Conservation (phyloP, 2,113 vertebrate genomes). For the Oncorhynchus tshawytscha region DNA sequence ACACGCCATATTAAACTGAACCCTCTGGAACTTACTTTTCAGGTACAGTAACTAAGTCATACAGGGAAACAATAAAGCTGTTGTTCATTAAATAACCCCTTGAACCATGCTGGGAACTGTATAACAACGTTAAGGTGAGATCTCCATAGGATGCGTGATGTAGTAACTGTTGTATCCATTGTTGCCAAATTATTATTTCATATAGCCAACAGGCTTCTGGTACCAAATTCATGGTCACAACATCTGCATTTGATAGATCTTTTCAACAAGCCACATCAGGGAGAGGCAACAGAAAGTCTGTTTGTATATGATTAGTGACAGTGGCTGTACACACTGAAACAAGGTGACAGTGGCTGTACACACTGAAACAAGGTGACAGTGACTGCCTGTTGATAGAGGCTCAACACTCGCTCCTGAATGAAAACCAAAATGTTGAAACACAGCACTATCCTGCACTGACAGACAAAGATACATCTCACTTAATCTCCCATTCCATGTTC, state of each 20-base stretch:
- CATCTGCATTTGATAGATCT: constrained; percentile 41
- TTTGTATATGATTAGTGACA: constrained; percentile 40
- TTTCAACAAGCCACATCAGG: constrained; percentile 23
- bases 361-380: neutral
- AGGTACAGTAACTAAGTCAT: neutral
- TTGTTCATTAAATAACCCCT: too few relatives aligned
- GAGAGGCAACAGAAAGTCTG: constrained; percentile 31
- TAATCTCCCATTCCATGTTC: constrained; percentile 17
- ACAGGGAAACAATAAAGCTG: neutral
- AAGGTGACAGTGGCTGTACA: neutral
- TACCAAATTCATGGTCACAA: constrained; percentile 26
- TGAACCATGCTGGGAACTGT: neutral
- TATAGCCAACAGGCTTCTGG: constrained; percentile 12
- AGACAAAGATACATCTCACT: constrained; percentile 19
- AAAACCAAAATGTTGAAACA: too few relatives aligned
- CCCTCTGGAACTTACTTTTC: neutral
- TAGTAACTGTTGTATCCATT: constrained; percentile 10
- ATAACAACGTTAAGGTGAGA: neutral
- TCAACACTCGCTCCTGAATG: neutral
- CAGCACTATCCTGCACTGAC: too few relatives aligned
- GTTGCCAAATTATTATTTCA: constrained; percentile 12
- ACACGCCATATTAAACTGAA: neutral
- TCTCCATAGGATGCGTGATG: constrained; percentile 3
- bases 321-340: neutral
- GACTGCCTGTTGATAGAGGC: neutral